Evolutionary conservation across 2,888 invertebrate species (phyloP).

Genomic region (Heliconius sara): DNA sequence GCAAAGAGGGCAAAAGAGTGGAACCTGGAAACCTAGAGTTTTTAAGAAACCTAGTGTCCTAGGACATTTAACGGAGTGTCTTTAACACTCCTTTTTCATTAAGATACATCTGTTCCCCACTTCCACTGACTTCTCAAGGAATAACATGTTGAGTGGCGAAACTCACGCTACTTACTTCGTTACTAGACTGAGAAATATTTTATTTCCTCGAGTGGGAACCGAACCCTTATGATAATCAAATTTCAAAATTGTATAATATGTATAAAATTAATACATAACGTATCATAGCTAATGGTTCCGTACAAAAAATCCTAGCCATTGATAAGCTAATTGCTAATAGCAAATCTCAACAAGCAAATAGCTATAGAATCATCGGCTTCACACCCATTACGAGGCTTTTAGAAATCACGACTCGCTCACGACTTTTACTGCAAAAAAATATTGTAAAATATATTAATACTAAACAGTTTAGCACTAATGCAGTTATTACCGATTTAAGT

Average conservation of each 20-base stretch:
- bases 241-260: background rate
- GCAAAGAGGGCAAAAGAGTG: too few relatives aligned
- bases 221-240: background rate
- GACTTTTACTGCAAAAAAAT: background rate
- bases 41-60: background rate
- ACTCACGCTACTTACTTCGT: too few relatives aligned
- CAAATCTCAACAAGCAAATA: constrained; percentile 58
- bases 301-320: constrained; percentile 31
- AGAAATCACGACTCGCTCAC: constrained; percentile 41
- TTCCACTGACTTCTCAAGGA: too few relatives aligned
- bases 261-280: constrained; percentile 11
- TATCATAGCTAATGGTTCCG: constrained; percentile 35
- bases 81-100: background rate
- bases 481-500: too few relatives aligned
- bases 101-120: background rate
- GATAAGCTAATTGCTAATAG: constrained; percentile 75
- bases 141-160: too few relatives aligned
- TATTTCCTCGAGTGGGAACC: background rate
- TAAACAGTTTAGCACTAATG: too few relatives aligned
- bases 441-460: background rate
- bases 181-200: too few relatives aligned
- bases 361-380: constrained; percentile 63
- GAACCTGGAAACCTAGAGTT: too few relatives aligned
- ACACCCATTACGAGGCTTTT: constrained; percentile 48
- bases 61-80: background rate